These are phyloP conservation scores for Lacanobia oleracea DNA, from an alignment of 2,888 invertebrate genomes.

Conservation along the genomic window DNA sequence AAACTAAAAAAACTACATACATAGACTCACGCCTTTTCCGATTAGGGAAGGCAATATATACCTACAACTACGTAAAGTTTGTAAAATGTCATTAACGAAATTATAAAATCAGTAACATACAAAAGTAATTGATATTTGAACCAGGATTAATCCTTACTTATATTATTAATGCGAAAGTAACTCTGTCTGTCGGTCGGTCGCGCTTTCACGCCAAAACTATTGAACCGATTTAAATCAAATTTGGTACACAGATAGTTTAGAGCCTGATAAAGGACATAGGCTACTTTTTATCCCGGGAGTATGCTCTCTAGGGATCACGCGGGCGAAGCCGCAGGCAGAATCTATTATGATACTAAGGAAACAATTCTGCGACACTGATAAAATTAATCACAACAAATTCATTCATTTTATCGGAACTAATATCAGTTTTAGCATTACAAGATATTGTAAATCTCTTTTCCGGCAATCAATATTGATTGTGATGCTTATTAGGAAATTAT, in stretches of 20 bases:
- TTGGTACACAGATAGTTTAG: too few relatives aligned
- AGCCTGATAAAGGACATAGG: too few relatives aligned
- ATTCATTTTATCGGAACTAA: slow-evolving; percentile 1
- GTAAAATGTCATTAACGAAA: neutral
- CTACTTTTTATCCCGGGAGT: too few relatives aligned
- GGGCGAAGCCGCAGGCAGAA: too few relatives aligned
- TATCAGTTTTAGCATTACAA: neutral
- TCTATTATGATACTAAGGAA: slow-evolving; percentile 1
- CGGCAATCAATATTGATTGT: slow-evolving; percentile 8
- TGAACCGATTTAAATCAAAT: too few relatives aligned
- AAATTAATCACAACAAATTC: neutral
- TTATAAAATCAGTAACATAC: neutral
- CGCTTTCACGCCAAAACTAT: too few relatives aligned
- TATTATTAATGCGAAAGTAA: too few relatives aligned
- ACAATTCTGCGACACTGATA: neutral
- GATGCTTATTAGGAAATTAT: neutral
- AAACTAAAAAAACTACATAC: neutral
- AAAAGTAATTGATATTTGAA: neutral
- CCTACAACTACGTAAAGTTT: too few relatives aligned
- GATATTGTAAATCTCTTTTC: slow-evolving; percentile 34
- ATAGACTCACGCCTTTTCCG: neutral
- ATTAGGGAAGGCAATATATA: neutral
- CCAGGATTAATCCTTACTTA: neutral
- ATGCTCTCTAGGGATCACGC: too few relatives aligned
- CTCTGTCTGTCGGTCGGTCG: too few relatives aligned